Evolutionary conservation across 2,888 invertebrate species (phyloP), one percentile per base, ranked within the genome.

Genomic region (Cephus nigrinus): DNA sequence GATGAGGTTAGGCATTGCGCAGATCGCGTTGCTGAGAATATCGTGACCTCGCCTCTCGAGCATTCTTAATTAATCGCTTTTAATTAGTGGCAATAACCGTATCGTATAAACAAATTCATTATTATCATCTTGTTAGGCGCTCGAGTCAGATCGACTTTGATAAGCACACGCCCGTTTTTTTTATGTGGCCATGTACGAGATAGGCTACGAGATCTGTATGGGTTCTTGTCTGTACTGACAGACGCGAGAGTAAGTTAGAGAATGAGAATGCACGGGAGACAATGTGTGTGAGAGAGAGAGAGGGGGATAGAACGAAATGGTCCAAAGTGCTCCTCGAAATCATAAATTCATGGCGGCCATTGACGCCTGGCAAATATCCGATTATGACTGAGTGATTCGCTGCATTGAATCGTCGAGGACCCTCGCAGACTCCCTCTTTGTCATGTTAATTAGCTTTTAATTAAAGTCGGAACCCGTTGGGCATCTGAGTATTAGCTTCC

Each of bases 401-500:
- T 12, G 73, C 73, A 77, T 40, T 80, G 80, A 85, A 85, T 85
- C 86, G 86, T 86, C 83, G 84, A 78, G 77, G 75, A 78, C 80
- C 82, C 79, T 76, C 75, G 79, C 79, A 78, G 73, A 76, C 79
- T 76, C 71, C 71, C 71, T 33, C 86, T 89, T 89, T 89, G 86
- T 88, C 80, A 89, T 89, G 89, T 86, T 89, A 89, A 89, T 88
- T 88, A 88, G 85, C 82, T 84, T 85, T 87, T 87, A 88, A 88
- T 89, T 87, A 89, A 88, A 86, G 84, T 82, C 82, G 79, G 80
- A 80, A 80, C 82, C 80, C 79, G 55, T 78, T 78, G 80, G 81
- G 73, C 76, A 73, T 76, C 76, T 76, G 78, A 76, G 80, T 85
- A 87, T 87, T 86, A 84, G 82, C 81, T 75, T 75, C 75, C 77